Percentiles rank a stretch among this genome's conserved stretches.
phyloP scores from a whole-genome alignment of 92 coral and sea anemone genomes.

The Phenganax stokvisi region DNA sequence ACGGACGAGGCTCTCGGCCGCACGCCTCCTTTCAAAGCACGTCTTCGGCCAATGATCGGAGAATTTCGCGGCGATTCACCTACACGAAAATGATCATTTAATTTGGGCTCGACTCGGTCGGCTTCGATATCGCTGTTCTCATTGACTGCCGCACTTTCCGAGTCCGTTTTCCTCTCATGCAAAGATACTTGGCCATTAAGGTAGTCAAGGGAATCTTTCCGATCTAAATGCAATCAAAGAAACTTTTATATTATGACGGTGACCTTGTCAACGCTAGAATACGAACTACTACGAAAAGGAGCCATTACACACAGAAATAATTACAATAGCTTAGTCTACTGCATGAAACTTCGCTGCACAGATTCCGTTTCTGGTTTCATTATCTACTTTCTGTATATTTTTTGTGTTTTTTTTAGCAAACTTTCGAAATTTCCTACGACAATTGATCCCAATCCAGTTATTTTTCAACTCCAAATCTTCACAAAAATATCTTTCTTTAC shows the following conservation, averaged over 20 bases:
- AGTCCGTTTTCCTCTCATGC: not conserved
- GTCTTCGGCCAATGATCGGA: conserved; percentile 36
- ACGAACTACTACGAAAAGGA: too few relatives aligned
- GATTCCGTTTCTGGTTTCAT: too few relatives aligned
- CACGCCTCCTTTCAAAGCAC: conserved; percentile 7
- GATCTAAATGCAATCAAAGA: not conserved
- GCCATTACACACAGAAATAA: too few relatives aligned
- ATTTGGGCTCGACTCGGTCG: not conserved
- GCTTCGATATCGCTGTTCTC: conserved; percentile 39
- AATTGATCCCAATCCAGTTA: too few relatives aligned
- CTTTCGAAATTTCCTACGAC: too few relatives aligned
- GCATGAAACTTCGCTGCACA: too few relatives aligned
- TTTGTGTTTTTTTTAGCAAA: too few relatives aligned
- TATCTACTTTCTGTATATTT: too few relatives aligned
- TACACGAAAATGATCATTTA: not conserved
- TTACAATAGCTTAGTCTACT: too few relatives aligned
- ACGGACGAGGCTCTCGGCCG: not conserved
- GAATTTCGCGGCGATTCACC: conserved; percentile 9
- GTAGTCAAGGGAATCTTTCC: not conserved
- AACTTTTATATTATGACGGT: not conserved
- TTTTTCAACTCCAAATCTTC: too few relatives aligned
- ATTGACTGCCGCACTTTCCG: not conserved
- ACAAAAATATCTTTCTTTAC: too few relatives aligned
- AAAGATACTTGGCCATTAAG: not conserved
- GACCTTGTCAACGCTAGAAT: too few relatives aligned